Conservation (phyloP, 2,113 vertebrate genomes). For the Microcebus tavaratra region DNA sequence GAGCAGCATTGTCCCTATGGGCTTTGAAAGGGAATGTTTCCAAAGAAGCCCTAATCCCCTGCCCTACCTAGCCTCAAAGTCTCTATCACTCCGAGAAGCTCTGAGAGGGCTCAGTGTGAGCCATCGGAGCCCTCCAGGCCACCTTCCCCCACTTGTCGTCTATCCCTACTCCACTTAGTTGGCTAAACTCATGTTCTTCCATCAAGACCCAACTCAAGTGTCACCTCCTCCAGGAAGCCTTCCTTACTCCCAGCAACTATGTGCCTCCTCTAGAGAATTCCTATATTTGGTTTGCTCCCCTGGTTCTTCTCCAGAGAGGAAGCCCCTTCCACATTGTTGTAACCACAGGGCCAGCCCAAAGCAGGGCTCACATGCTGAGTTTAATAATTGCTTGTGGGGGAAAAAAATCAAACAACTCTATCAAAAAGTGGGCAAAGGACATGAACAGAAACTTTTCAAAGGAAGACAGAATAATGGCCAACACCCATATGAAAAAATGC, state of each 20-base stretch:
- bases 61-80: not conserved
- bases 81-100: not conserved
- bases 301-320: not conserved
- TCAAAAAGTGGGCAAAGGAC: too few species aligned
- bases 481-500: too few species aligned
- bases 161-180: not conserved
- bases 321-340: not conserved
- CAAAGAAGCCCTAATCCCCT: not conserved
- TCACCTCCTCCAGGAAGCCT: conserved; percentile 33
- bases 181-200: not conserved
- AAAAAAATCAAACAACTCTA: too few species aligned
- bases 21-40: conserved; percentile 20
- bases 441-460: too few species aligned
- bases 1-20: not conserved
- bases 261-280: not conserved
- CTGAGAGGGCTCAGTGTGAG: not conserved
- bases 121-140: not conserved
- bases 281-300: not conserved
- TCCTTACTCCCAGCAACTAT: not conserved
- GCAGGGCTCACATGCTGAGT: not conserved
- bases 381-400: not conserved
- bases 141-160: not conserved
- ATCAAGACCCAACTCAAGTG: not conserved
- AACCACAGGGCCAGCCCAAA: not conserved
- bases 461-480: too few species aligned